Evolutionary conservation across 1,140 invertebrate genomes (phyloP).

Genomic region (Drosophila azteca): DNA sequence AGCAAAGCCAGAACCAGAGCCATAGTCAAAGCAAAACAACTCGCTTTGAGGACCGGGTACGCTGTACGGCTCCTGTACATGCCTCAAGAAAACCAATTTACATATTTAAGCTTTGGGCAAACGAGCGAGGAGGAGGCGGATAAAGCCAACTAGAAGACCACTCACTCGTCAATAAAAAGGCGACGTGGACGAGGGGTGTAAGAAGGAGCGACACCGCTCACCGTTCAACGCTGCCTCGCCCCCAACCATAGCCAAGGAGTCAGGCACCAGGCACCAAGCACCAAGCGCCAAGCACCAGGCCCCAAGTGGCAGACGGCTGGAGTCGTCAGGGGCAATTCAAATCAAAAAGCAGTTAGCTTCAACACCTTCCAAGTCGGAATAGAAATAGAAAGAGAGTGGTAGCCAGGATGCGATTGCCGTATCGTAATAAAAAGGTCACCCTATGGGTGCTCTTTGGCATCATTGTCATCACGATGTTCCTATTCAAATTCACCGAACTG

Average conservation of each 20-base stretch:
- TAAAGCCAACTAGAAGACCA: constrained; percentile 1
- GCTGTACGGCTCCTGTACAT: background rate
- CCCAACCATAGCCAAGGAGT: no score
- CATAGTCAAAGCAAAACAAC: constrained; percentile 51
- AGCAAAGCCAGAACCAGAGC: constrained; percentile 21
- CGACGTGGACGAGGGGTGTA: background rate
- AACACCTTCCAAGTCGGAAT: constrained; percentile 6
- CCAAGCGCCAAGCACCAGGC: background rate
- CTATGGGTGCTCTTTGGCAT: constrained; percentile 80
- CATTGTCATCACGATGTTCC: constrained; percentile 82
- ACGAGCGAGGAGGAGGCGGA: constrained; percentile 18
- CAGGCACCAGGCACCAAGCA: background rate
- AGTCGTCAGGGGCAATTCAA: background rate
- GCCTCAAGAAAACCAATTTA: constrained; percentile 71
- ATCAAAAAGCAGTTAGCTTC: constrained; percentile 51
- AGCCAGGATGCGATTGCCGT: constrained; percentile 76
- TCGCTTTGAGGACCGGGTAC: constrained; percentile 35
- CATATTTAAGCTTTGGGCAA: constrained; percentile 72
- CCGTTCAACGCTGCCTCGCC: no score
- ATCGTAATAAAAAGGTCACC: constrained; percentile 79
- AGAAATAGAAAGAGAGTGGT: background rate
- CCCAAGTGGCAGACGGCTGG: background rate
- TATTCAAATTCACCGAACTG: constrained; percentile 83
- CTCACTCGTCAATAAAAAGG: no score
- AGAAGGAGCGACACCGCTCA: background rate